Base-by-base conservation (phyloP, 2,797 vertebrate genomes). In the Oophaga sylvatica region DNA sequence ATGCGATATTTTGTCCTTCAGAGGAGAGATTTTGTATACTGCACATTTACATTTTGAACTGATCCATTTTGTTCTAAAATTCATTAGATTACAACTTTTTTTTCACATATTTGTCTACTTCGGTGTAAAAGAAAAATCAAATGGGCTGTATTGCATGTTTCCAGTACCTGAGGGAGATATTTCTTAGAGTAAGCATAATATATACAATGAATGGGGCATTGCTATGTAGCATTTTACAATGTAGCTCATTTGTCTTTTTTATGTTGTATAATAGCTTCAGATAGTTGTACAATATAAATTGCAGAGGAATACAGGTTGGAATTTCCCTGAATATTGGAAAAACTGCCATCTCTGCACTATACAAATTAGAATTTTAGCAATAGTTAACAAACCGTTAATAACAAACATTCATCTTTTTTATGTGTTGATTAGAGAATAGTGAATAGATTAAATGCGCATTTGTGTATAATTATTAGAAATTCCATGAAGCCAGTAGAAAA, bases 1-100 rank as follows among this genome's bases (percentile, higher is more conserved):
- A 88, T 67, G 63, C 29, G 48, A 71, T 88, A 48, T 84, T 88
- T 88, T 88, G 75, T 88, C 75, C 80, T 87, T 84, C 75, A 88
- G 53, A 88, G 65, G 56, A 79, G 80, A 88, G 87, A 88, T 84
- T 84, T 75, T 84, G 60, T 83, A 62, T 84, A 70, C 62, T 11
- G 45, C 63, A 79, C 65, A 78, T 83, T 83, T 83, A 76, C 78
- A 87, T 82, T 84, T 80, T 48, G 29, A 73, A 87, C 53, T 68
- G 53, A 79, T 81, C 85, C 79, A 19, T 60, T 73, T 78, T 79
- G 63, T 68, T 60, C 75, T 79, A 68, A 85, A 85, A 79, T 79
- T 62, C 83, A 83, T 67, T 83, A 83, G 62, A 88, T 83, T 83
- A 87, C 87, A 26, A 8, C 29, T 70, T 82, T 31, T 31, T 48